Conservation (phyloP, 2,797 vertebrate genomes). For the Natrix natrix region DNA sequence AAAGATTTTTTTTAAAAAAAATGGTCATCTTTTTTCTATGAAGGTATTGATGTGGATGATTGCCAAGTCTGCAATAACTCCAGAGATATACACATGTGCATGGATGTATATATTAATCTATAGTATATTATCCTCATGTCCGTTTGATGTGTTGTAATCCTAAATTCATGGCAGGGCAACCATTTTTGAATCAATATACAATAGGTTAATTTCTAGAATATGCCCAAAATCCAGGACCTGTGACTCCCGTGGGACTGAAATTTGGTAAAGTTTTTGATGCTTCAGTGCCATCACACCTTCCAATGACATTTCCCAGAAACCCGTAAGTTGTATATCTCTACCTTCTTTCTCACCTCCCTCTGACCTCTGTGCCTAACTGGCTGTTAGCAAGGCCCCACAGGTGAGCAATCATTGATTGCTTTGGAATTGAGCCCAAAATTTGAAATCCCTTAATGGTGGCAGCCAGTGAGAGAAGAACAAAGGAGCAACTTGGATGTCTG, state of each 20-base stretch:
- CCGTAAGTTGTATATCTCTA: background rate
- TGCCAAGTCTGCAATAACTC: background rate
- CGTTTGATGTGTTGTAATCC: background rate
- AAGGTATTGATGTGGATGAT: background rate
- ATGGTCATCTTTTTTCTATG: background rate
- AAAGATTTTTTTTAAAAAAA: background rate
- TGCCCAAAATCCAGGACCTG: background rate
- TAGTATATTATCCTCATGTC: background rate
- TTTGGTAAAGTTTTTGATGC: background rate
- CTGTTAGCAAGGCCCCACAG: background rate
- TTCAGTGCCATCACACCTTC: background rate
- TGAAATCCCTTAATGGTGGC: background rate
- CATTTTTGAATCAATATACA: background rate
- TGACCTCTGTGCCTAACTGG: background rate
- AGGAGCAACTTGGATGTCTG: background rate
- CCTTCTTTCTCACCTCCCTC: background rate
- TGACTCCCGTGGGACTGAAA: background rate
- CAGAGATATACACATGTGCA: background rate
- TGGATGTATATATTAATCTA: background rate
- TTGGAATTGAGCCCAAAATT: background rate
- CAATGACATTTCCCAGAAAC: background rate
- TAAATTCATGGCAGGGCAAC: background rate
- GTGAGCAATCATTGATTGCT: background rate
- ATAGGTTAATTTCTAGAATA: background rate
- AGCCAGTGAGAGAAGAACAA: background rate